Evolutionary conservation across 2,113 vertebrate species (phyloP).

Genomic region (Tonatia bakeri): DNA sequence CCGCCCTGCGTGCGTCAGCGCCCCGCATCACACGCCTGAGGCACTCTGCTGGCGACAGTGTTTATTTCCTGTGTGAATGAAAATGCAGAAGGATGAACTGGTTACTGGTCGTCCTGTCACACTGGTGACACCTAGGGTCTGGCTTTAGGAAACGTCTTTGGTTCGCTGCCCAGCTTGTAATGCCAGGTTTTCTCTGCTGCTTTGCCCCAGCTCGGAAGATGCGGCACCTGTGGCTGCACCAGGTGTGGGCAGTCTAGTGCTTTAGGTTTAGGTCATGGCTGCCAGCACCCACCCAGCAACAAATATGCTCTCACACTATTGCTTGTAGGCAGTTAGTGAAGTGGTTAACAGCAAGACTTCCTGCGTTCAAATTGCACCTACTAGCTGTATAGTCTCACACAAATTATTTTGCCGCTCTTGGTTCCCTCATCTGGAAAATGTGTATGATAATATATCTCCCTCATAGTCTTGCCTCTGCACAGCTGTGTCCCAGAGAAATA

Average conservation of each 20-base stretch:
- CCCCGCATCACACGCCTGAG: not conserved
- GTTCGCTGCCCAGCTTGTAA: not conserved
- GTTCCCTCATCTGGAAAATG: not conserved
- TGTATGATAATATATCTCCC: not conserved
- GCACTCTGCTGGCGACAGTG: not conserved
- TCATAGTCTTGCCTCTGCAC: not conserved
- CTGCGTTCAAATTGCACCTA: not conserved
- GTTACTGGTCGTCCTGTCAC: not conserved
- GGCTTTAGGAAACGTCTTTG: not conserved
- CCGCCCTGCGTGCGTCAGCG: slow-evolving; percentile 18
- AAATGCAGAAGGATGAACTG: not conserved
- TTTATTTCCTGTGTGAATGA: slow-evolving; percentile 49
- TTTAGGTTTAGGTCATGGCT: not conserved
- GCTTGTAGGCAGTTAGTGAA: not conserved
- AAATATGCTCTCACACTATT: not conserved
- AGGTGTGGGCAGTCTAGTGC: not conserved
- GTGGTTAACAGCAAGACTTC: not conserved
- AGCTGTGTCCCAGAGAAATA: not conserved
- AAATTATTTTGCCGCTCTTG: not conserved
- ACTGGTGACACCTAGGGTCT: slow-evolving; percentile 5
- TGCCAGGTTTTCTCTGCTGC: too few relatives aligned
- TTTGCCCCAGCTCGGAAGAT: not conserved
- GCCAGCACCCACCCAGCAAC: too few relatives aligned
- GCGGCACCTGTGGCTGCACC: not conserved
- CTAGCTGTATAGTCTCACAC: not conserved